These are phyloP conservation scores for Tenthredo amoena DNA, from an alignment of 2,888 invertebrate genomes.

Conservation along the genomic window DNA sequence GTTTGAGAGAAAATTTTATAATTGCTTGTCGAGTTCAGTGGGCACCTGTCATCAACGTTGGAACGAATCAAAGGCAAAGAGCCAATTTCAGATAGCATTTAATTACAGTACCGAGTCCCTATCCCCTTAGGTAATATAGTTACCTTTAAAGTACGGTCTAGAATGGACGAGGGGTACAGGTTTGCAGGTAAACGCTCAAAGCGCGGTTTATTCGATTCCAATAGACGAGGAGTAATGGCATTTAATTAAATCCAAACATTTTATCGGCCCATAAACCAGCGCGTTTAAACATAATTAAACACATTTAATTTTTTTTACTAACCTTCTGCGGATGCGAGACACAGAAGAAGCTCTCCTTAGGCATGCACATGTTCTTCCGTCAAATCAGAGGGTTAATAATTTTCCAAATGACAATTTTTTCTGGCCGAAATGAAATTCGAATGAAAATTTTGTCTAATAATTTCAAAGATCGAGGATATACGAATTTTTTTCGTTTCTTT, in stretches of 20 bases:
- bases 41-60: neutral
- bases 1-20: constrained; percentile 9
- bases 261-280: neutral
- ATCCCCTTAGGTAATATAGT: constrained; percentile 21
- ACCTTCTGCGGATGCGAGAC: constrained; percentile 44
- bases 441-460: neutral
- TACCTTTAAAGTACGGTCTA: constrained; percentile 32
- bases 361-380: constrained; percentile 12
- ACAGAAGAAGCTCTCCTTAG: constrained; percentile 35
- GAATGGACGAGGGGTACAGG: constrained; percentile 4
- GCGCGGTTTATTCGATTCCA: constrained; percentile 8
- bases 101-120: constrained; percentile 13
- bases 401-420: neutral
- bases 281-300: neutral
- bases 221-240: constrained; percentile 27
- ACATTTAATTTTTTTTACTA: neutral
- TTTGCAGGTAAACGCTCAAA: constrained; percentile 18
- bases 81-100: constrained; percentile 34
- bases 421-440: neutral
- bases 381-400: neutral
- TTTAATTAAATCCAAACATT: constrained; percentile 31
- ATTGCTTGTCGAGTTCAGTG: constrained; percentile 16
- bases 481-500: neutral
- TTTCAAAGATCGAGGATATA: neutral
- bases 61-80: constrained; percentile 31